A percentile compares a stretch with the other conserved stretches of the same genome.
These are phyloP conservation scores for Pipra filicauda DNA, from an alignment of 2,113 vertebrate genomes.

Conservation along the genomic window DNA sequence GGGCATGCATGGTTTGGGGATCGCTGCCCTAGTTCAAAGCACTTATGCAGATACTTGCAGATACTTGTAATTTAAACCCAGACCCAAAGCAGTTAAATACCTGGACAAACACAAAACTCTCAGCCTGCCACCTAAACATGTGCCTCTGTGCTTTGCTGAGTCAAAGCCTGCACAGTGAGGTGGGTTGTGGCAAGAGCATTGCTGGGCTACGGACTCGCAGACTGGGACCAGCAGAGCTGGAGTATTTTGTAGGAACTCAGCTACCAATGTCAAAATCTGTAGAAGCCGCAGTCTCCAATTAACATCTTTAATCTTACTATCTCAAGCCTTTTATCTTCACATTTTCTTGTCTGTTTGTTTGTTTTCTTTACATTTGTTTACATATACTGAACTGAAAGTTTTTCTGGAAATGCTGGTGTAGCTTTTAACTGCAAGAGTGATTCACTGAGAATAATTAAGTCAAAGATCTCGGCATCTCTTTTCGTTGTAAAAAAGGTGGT, in stretches of 20 bases:
- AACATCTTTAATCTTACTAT: conserved; percentile 42
- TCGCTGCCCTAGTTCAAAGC: not conserved
- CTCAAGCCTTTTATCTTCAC: conserved; percentile 51
- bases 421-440: conserved; percentile 37
- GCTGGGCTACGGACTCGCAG: not conserved
- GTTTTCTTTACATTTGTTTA: conserved; percentile 54
- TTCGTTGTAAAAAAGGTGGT: conserved; percentile 29
- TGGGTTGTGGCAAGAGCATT: not conserved
- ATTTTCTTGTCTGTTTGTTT: conserved; percentile 47
- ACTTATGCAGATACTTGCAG: not conserved
- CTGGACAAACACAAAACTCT: not conserved
- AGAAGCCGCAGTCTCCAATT: not conserved
- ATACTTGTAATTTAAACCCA: not conserved
- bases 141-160: not conserved
- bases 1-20: not conserved
- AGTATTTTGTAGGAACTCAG: not conserved
- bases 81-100: not conserved
- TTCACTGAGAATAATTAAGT: conserved; percentile 51
- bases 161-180: not conserved
- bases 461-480: conserved; percentile 43
- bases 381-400: not conserved
- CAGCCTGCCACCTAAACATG: not conserved
- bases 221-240: not conserved
- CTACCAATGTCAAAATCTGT: not conserved
- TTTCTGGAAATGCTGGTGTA: conserved; percentile 60